Evolutionary conservation across 2,888 invertebrate species (phyloP), one percentile per base, ranked within the genome.

Genomic region (Caenorhabditis virilis): DNA sequence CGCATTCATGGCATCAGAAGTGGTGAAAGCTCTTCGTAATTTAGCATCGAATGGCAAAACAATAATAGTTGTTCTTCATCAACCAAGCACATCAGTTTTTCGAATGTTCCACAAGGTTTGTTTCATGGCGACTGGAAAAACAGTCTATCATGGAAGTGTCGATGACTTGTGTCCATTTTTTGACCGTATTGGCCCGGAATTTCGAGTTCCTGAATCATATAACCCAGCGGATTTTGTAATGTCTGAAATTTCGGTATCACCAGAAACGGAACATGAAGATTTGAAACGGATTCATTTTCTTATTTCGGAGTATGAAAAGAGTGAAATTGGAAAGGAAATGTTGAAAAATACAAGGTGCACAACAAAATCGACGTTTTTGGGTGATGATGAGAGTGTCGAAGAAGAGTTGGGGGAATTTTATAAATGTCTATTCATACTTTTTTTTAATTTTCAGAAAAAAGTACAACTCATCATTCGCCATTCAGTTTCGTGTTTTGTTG

Each of bases 21-120:
- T 79, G 1, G 75, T 77, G 9, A 35, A 46, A 30, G 82, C 84
- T 15, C 76, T 87, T 72, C 82, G 81, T 60, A 78, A 77, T 30
- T 74, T 87, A 67, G 85, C 87, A 1, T 63, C 76, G 4, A 83
- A 89, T 76, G 93, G 93, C 23, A 93, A 92, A 85, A 94, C 94
- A 0, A 89, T 95, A 51, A 88, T 95, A 23, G 90, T 91, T 78
- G 95, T 95, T 1, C 91, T 95, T 69, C 95, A 95, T 86, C 95
- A 95, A 85, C 95, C 95, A 0, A 91, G 91, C 0, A 93, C 92
- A 0, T 92, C 94, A 84, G 84, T 86, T 16, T 95, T 91, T 83
- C 89, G 90, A 23, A 88, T 93, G 87, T 95, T 95, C 82, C 92
- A 94, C 84, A 91, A 84, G 51, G 74, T 79, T 0, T 78, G 77